These are phyloP conservation scores for Tragelaphus oryx DNA, from an alignment of 2,797 vertebrate species.

Conservation along the genomic window DNA sequence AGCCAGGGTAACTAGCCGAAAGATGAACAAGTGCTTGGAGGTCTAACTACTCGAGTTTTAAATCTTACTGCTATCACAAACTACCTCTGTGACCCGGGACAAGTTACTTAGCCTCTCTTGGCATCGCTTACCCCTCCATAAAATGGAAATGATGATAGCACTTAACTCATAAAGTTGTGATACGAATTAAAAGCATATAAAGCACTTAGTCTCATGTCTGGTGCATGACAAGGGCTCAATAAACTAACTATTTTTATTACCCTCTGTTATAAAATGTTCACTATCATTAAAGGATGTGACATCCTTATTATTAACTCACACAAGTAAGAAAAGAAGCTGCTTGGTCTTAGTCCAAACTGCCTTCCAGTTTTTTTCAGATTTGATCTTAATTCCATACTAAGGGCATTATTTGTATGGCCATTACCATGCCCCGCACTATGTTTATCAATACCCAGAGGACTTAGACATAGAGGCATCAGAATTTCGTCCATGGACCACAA, in stretches of 20 bases:
- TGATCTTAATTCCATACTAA: not conserved
- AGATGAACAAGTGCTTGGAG: not conserved
- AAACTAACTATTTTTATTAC: not conserved
- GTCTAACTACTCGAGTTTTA: not conserved
- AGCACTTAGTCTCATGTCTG: not conserved
- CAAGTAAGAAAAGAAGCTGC: not conserved
- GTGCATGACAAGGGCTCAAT: not conserved
- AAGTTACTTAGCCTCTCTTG: not conserved
- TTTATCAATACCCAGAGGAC: not conserved
- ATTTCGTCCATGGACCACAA: not conserved
- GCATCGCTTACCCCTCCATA: not conserved
- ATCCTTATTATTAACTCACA: not conserved
- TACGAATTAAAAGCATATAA: not conserved
- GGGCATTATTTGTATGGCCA: not conserved
- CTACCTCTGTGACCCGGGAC: not conserved
- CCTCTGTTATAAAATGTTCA: not conserved
- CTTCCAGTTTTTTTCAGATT: not conserved
- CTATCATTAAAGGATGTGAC: not conserved
- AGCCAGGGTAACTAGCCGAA: not conserved
- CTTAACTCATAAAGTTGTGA: not conserved
- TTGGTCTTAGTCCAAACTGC: not conserved
- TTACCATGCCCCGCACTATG: rapidly evolving
- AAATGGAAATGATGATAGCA: not conserved
- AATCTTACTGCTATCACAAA: not conserved
- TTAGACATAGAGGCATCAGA: not conserved